Percentiles rank a stretch among this genome's conserved stretches.
Evolutionary conservation across 2,888 invertebrate species (phyloP).

Genomic region (Melanostoma mellinum): DNA sequence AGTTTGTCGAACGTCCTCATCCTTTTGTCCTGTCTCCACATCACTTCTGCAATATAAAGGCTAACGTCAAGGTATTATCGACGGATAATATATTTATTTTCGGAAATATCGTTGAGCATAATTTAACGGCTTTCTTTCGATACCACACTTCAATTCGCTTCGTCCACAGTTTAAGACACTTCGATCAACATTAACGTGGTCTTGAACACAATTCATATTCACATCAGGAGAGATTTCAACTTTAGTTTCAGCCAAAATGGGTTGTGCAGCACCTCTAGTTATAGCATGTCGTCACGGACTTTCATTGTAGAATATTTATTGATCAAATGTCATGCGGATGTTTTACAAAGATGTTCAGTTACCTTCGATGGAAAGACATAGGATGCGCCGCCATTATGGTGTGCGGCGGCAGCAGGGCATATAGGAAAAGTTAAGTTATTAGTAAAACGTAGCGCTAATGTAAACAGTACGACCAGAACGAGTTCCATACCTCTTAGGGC

Average conservation of each 20-base stretch:
- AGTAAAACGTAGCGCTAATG: slow-evolving; percentile 92
- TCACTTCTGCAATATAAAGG: slow-evolving; percentile 99
- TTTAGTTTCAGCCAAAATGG: slow-evolving; percentile 93
- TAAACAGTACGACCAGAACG: slow-evolving; percentile 96
- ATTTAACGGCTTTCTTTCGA: background rate
- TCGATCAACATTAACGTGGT: slow-evolving; percentile 97
- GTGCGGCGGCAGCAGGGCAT: slow-evolving; percentile 98
- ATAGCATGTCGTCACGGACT: slow-evolving; percentile 98
- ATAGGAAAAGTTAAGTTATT: slow-evolving; percentile 92
- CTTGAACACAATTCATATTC: slow-evolving; percentile 99
- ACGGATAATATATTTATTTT: slow-evolving; percentile 99
- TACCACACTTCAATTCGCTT: slow-evolving; percentile 63
- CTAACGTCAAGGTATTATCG: slow-evolving; percentile 99
- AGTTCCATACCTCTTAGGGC: slow-evolving; percentile 97
- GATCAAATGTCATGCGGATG: slow-evolving; percentile 93
- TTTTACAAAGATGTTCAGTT: slow-evolving; percentile 96
- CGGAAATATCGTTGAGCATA: slow-evolving; percentile 93
- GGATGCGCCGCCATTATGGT: slow-evolving; percentile 98
- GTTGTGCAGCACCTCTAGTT: slow-evolving; percentile 95
- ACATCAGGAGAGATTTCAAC: slow-evolving; percentile 95
- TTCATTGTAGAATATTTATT: slow-evolving; percentile 96
- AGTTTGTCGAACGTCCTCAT: slow-evolving; percentile 98
- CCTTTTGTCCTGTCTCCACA: slow-evolving; percentile 97
- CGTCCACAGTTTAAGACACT: slow-evolving; percentile 93
- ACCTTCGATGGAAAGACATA: slow-evolving; percentile 98